phyloP scores from a whole-genome alignment of 2,113 vertebrate genomes.

The Patagioenas fasciata region DNA sequence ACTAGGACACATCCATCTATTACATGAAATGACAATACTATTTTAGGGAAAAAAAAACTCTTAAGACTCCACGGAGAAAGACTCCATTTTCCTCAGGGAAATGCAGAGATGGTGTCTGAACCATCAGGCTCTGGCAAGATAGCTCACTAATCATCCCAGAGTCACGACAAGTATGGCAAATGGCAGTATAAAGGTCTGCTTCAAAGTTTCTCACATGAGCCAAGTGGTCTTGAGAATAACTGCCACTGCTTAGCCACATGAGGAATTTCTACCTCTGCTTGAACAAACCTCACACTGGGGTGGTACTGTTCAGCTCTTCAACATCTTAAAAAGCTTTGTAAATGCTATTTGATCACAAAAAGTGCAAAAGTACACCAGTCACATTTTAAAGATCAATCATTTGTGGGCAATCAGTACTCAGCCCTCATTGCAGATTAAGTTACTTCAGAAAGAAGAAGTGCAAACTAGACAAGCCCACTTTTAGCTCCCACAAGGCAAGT shows the following conservation, averaged over 20 bases:
- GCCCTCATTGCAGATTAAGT: not conserved
- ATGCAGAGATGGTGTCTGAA: not conserved
- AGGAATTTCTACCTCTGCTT: not conserved
- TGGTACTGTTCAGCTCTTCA: not conserved
- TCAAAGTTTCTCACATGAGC: not conserved
- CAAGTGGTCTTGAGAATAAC: not conserved
- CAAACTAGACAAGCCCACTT: not conserved
- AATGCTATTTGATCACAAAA: not conserved
- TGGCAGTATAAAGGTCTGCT: not conserved
- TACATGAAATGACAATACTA: not conserved
- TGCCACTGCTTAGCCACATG: not conserved
- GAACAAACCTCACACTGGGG: not conserved
- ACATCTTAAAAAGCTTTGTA: not conserved
- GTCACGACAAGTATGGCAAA: accelerated
- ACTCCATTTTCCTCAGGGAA: not conserved
- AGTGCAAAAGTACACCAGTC: not conserved
- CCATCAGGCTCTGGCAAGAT: not conserved
- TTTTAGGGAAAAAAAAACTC: slow-evolving; percentile 15
- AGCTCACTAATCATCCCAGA: not conserved
- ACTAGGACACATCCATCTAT: slow-evolving; percentile 32
- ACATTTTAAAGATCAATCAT: not conserved
- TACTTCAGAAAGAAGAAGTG: accelerated
- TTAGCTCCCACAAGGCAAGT: not conserved
- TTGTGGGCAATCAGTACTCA: not conserved
- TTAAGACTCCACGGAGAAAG: not conserved